These are phyloP conservation scores for Meta bourneti DNA, from an alignment of 2,888 invertebrate species.

Conservation along the genomic window DNA sequence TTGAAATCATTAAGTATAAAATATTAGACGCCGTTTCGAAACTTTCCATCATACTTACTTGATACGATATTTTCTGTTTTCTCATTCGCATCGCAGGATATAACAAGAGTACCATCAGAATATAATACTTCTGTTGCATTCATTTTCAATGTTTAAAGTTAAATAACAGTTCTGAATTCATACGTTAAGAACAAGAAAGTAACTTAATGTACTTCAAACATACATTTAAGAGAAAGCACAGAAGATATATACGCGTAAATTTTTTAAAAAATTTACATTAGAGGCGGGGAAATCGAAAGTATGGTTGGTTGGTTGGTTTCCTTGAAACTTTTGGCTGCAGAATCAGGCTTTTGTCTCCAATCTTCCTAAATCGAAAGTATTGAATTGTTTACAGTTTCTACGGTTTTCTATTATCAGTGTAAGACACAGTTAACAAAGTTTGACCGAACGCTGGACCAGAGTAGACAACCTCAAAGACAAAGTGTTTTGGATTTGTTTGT, in stretches of 20 bases:
- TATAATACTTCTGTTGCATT: not conserved
- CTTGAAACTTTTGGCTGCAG: not conserved
- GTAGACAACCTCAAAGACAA: not conserved
- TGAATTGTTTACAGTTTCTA: not conserved
- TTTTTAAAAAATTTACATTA: not conserved
- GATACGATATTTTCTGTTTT: conserved; percentile 27
- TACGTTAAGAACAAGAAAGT: not conserved
- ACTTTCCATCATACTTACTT: conserved; percentile 16
- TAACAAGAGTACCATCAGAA: conserved; percentile 33
- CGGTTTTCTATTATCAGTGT: not conserved
- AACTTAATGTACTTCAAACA: not conserved
- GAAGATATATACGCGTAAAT: not conserved
- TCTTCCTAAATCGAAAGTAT: not conserved
- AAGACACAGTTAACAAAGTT: not conserved
- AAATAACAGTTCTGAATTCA: not conserved
- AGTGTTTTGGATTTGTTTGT: not conserved
- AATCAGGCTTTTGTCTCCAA: no score
- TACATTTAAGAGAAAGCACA: not conserved
- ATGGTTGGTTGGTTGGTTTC: no score
- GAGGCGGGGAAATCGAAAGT: not conserved
- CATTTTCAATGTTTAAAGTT: conserved; percentile 4
- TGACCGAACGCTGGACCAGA: not conserved
- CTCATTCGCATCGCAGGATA: conserved; percentile 9
- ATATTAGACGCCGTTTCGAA: no score
- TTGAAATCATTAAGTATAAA: no score